Evolutionary conservation across 2,113 vertebrate species (phyloP).

Genomic region (Sturnus vulgaris): DNA sequence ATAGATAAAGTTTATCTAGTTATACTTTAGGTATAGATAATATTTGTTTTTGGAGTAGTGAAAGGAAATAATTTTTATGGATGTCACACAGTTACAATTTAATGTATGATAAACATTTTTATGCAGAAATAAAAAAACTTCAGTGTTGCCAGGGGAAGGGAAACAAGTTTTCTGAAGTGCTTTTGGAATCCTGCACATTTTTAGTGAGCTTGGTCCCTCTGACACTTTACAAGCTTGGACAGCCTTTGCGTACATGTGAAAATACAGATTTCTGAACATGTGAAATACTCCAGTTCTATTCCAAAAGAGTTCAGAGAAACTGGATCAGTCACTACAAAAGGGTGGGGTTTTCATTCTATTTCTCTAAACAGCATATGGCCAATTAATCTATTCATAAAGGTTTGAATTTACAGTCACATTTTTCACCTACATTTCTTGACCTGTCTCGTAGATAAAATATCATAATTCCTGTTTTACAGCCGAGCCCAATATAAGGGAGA

Average conservation of each 20-base stretch:
- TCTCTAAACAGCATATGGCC: not conserved
- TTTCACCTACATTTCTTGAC: not conserved
- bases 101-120: constrained; percentile 8
- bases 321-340: not conserved
- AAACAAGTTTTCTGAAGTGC: not conserved
- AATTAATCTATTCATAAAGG: not conserved
- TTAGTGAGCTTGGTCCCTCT: not conserved
- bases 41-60: not conserved
- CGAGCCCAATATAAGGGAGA: not conserved
- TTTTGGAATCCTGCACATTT: constrained; percentile 32
- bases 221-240: constrained; percentile 28
- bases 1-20: not conserved
- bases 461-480: not conserved
- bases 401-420: not conserved
- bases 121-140: not conserved
- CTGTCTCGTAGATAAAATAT: not conserved
- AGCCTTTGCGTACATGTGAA: not conserved
- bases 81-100: not conserved
- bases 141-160: not conserved
- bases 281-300: constrained; percentile 23
- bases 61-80: not conserved
- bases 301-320: constrained; percentile 23
- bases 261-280: not conserved
- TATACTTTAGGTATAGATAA: not conserved
- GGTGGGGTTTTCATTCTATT: not conserved